These are phyloP conservation scores for Trematocara variabile DNA, from an alignment of 2,113 vertebrate genomes.

Conservation along the genomic window DNA sequence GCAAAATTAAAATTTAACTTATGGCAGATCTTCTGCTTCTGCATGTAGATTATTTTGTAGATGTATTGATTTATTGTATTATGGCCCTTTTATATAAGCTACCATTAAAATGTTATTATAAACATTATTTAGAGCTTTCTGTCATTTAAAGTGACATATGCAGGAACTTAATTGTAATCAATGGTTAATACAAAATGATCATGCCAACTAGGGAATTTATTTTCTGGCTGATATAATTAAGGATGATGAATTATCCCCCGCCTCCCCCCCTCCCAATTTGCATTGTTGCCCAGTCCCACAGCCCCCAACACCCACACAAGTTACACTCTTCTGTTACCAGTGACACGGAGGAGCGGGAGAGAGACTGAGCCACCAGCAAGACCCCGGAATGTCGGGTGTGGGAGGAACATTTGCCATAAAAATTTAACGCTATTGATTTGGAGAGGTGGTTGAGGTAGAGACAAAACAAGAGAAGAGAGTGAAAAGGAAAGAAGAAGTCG, in stretches of 20 bases:
- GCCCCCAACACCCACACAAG: slow-evolving; percentile 47
- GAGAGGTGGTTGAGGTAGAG: slow-evolving; percentile 17
- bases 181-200: slow-evolving; percentile 1
- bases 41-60: neutral
- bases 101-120: neutral
- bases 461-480: neutral
- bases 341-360: slow-evolving; percentile 8
- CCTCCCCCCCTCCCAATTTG: neutral
- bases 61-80: neutral
- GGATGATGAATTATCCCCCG: slow-evolving; percentile 8
- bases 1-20: neutral
- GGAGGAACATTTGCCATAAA: slow-evolving; percentile 70
- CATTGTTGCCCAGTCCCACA: slow-evolving; percentile 27
- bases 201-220: slow-evolving; percentile 18
- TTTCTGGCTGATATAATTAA: slow-evolving; percentile 23
- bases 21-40: neutral
- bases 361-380: slow-evolving; percentile 52
- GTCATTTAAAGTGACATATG: neutral
- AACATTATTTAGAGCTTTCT: neutral
- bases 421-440: slow-evolving; percentile 31
- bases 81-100: neutral
- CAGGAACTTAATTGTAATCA: neutral
- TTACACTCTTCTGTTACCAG: slow-evolving; percentile 34
- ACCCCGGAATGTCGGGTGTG: slow-evolving; percentile 69
- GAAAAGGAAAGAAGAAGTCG: neutral